phyloP scores from a whole-genome alignment of 2,797 vertebrate species.

The Peromyscus aztecus region DNA sequence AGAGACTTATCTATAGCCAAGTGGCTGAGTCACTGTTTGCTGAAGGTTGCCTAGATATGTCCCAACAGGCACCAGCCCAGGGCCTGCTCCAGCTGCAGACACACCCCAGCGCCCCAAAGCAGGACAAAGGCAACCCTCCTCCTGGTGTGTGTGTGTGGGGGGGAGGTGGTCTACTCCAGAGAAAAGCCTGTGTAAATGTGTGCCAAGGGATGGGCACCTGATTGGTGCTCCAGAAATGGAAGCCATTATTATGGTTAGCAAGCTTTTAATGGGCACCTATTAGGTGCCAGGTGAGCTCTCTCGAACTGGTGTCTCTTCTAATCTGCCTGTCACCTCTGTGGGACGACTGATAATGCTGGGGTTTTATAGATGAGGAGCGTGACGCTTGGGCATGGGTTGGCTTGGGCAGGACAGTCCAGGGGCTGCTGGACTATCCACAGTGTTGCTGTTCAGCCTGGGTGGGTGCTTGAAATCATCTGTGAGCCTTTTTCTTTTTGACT shows the following conservation, averaged over 20 bases:
- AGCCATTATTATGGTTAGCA: background rate
- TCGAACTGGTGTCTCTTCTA: background rate
- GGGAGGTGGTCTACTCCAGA: background rate
- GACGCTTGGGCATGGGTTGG: background rate
- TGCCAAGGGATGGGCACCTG: background rate
- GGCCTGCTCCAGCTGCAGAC: constrained; percentile 39
- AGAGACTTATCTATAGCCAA: constrained; percentile 5
- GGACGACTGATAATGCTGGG: background rate
- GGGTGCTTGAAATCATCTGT: too few species aligned
- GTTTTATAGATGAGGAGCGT: background rate
- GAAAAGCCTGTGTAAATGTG: background rate
- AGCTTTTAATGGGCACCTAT: constrained; percentile 3
- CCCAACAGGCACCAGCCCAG: constrained; percentile 63
- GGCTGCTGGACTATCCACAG: background rate
- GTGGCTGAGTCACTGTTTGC: constrained; percentile 75
- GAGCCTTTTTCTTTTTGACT: background rate
- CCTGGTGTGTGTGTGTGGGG: background rate
- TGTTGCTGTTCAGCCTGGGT: background rate
- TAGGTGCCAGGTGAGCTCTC: background rate
- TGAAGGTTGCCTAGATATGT: constrained; percentile 69
- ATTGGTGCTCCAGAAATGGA: background rate
- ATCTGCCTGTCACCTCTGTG: background rate
- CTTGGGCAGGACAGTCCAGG: background rate
- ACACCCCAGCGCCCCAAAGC: background rate
- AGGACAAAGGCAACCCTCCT: constrained; percentile 44